Evolutionary conservation across 2,888 invertebrate genomes (phyloP).

Genomic region (Artemia sinica): DNA sequence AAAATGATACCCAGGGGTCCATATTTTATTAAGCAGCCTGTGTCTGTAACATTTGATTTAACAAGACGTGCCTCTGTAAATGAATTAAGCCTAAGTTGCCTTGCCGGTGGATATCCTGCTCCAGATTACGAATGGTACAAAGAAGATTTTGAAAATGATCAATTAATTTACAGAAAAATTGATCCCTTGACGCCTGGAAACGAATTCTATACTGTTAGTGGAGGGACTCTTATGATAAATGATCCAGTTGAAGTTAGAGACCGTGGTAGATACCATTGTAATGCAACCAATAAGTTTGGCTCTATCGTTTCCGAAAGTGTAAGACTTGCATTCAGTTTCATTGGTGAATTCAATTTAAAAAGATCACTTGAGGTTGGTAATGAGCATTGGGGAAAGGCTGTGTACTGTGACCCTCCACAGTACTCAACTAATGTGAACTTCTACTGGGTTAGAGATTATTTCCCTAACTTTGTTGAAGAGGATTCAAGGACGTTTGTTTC

Average conservation of each 20-base stretch:
- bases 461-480: conserved; percentile 82
- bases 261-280: conserved; percentile 75
- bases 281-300: conserved; percentile 74
- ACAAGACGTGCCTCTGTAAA: conserved; percentile 48
- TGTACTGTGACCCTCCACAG: conserved; percentile 80
- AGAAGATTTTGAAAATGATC: conserved; percentile 66
- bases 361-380: conserved; percentile 64
- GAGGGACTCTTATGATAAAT: conserved; percentile 74
- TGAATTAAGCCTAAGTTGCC: conserved; percentile 49
- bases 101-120: conserved; percentile 67
- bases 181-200: conserved; percentile 48
- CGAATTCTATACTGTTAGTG: conserved; percentile 63
- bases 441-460: conserved; percentile 75
- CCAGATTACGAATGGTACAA: conserved; percentile 78
- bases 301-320: conserved; percentile 73
- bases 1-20: conserved; percentile 68
- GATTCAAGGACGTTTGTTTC: conserved; percentile 84
- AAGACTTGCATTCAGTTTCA: conserved; percentile 65
- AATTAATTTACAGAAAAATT: conserved; percentile 49
- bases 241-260: conserved; percentile 42
- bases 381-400: conserved; percentile 82
- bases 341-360: conserved; percentile 74
- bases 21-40: conserved; percentile 66
- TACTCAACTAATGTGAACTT: conserved; percentile 75
- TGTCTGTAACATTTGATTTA: conserved; percentile 63